Evolutionary conservation across 1,140 invertebrate species (phyloP), one percentile per base, ranked within the genome.

Genomic region (Euura saliciscinereae): DNA sequence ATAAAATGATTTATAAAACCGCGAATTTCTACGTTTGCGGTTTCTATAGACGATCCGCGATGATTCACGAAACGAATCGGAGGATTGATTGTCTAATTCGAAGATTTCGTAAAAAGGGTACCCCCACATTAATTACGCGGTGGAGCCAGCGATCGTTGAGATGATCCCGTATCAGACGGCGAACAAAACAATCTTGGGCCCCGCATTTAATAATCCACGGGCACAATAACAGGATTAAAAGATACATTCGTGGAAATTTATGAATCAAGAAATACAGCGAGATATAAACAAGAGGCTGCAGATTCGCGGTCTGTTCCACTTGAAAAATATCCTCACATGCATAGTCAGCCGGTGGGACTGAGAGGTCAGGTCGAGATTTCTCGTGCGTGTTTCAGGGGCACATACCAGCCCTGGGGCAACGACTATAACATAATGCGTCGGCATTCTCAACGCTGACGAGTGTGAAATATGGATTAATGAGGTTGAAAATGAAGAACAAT

Each of bases 381-480:
- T 67, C 28, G 66, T 8, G 51, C 51, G 51, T 59, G 51, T 59
- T 59, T n/a, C 51, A n/a, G 51, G 51, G 51, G 51, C 51, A 59
- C 51, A 59, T 59, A 59, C 51, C 51, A 59, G 51, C 51, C 51
- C 51, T 59, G 51, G 76, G 74, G 76, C 77, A 74, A 77, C 72
- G 78, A 76, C 74, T 73, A 59, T 8, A n/a, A 11, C 51, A 59
- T 59, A 59, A 59, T 59, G 51, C 72, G 76, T 72, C 73, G 75
- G 74, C 73, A 74, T 75, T 76, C 73, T 65, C 65, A 73, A 72
- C 74, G 76, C 76, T 78, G 78, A 80, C 75, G 76, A 78, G 75
- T 77, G 76, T 78, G 77, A 80, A 80, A 80, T 78, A 71, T 75
- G 75, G 77, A 80, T 80, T 80, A 78, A 80, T 78, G 76, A 72